phyloP scores from a whole-genome alignment of 1,140 invertebrate genomes.

The Megathymus violae region DNA sequence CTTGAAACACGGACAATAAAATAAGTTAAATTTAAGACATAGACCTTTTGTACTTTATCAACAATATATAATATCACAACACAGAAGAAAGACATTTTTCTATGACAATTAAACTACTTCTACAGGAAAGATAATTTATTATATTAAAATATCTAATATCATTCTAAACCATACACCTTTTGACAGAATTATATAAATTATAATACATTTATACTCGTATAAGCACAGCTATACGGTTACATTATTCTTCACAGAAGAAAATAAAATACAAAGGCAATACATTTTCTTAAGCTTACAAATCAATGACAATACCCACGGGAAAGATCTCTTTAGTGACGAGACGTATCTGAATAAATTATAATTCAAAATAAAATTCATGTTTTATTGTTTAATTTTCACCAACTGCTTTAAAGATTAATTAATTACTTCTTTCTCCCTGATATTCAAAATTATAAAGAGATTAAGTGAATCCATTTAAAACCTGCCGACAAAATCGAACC shows the following conservation, averaged over 20 bases:
- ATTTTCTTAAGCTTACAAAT: neutral
- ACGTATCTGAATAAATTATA: no score
- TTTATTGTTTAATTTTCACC: no score
- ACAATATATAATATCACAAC: slow-evolving; percentile 36
- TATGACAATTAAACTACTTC: slow-evolving; percentile 37
- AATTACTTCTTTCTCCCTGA: no score
- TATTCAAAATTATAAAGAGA: no score
- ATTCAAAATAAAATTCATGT: no score
- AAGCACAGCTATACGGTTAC: slow-evolving; percentile 23
- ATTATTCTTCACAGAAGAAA: slow-evolving; percentile 21
- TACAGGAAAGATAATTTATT: slow-evolving; percentile 37
- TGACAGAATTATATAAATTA: neutral
- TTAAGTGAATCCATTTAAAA: no score
- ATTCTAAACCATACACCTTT: slow-evolving; percentile 1
- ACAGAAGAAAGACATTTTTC: slow-evolving; percentile 10
- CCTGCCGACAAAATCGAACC: no score
- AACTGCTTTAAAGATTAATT: no score
- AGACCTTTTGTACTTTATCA: slow-evolving; percentile 40
- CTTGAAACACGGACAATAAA: slow-evolving; percentile 41
- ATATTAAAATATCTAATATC: slow-evolving; percentile 15
- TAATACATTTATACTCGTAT: no score
- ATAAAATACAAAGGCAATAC: neutral
- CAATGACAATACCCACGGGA: no score
- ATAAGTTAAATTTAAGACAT: slow-evolving; percentile 30
- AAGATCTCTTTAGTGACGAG: no score